Base-by-base conservation (phyloP, 1,140 invertebrate genomes). In the Drosophila serrata region DNA sequence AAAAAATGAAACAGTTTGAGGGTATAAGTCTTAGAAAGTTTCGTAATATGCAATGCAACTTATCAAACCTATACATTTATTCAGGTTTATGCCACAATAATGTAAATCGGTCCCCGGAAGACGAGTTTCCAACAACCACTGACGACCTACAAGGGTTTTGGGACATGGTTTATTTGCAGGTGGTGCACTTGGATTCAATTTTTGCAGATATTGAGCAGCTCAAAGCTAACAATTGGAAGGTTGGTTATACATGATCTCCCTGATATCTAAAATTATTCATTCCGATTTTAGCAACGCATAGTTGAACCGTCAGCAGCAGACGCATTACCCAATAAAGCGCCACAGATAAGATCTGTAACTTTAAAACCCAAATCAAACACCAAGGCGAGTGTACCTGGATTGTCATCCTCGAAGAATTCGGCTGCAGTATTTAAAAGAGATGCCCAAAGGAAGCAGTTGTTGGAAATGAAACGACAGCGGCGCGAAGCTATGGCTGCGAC, bases 1-100 rank as follows among this genome's bases (percentile, higher is more conserved):
- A 99, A 93, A 99, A 99, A 92, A 98, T 99, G 95, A 96, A 98
- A 92, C 98, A 99, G 93, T 99, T 99, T 93, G 95, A 96, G 94
- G 98, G 97, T 95, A 69, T 24, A 6, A n/a, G 39, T 12, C 5
- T 39, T 29, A 27, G 15, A 37, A 43, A 27, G 11, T 22, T n/a
- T 22, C 17, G 5, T 4, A 42, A 6, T 6, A n/a, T 0, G 11
- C n/a, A 61, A 9, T 42, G 17, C 11, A 31, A 5, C 24, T 46
- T 46, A 46, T 27, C 3, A 46, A 13, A 22, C 31, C 4, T 22
- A 33, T 35, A 8, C 11, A 8, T 33, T 59, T 45, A 33, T 11
- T 35, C 92, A 95, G 94, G 94, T 58, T 92, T 95, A 48, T 95
- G 94, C 80, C 93, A 94, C 87, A 94, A 94, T 75, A 94, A 94